These are phyloP conservation scores for Felis catus DNA, from an alignment of 2,113 vertebrate genomes.

Conservation along the genomic window F.catus_Fca126_mat1.0 CM031416.1:140663501-140664000, in stretches of 20 bases:
- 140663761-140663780: neutral
- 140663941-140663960: neutral
- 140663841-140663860: conserved; percentile 8
- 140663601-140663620: neutral
- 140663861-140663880: neutral
- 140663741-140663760: neutral
- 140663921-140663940: neutral
- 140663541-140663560: neutral
- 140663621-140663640: neutral
- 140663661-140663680: conserved; percentile 27
- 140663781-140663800: neutral
- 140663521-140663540: neutral
- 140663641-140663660: neutral
- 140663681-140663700: neutral
- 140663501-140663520: neutral
- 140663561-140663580: neutral
- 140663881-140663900: neutral
- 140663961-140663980: neutral
- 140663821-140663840: neutral
- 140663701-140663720: neutral
- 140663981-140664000: neutral
- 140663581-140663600: neutral
- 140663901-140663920: neutral
- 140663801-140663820: neutral
- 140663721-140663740: neutral